Evolutionary conservation across 2,113 vertebrate species (phyloP).

Genomic region (Myanophis thanlyinensis): DNA sequence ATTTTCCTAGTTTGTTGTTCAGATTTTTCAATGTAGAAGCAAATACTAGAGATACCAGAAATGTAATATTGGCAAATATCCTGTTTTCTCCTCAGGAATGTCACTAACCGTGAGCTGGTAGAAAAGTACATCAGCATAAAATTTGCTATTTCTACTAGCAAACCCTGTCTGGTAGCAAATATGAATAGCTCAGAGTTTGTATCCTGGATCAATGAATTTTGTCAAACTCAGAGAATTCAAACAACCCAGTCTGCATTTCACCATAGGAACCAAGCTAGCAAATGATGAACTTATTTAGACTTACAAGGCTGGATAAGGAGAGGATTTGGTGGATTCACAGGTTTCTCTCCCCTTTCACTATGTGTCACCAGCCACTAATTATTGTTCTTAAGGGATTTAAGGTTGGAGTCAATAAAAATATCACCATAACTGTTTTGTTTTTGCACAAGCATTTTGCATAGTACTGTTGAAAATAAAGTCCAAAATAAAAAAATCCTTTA

Average conservation of each 20-base stretch:
- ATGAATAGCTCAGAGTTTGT: neutral
- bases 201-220: neutral
- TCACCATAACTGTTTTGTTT: neutral
- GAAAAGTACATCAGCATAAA: neutral
- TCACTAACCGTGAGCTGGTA: neutral
- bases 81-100: neutral
- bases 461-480: neutral
- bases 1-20: neutral
- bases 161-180: neutral
- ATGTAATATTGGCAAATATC: neutral
- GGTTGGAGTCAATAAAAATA: neutral
- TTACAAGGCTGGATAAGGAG: neutral
- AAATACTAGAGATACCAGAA: neutral
- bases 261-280: neutral
- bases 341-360: neutral
- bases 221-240: neutral
- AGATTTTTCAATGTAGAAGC: neutral
- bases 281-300: neutral
- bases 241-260: neutral
- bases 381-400: neutral
- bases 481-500: neutral
- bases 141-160: neutral
- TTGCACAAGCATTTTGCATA: neutral
- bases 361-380: neutral
- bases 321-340: neutral